These are phyloP conservation scores for Gasterosteus aculeatus DNA, from an alignment of 2,113 vertebrate genomes.

Conservation along the genomic window DNA sequence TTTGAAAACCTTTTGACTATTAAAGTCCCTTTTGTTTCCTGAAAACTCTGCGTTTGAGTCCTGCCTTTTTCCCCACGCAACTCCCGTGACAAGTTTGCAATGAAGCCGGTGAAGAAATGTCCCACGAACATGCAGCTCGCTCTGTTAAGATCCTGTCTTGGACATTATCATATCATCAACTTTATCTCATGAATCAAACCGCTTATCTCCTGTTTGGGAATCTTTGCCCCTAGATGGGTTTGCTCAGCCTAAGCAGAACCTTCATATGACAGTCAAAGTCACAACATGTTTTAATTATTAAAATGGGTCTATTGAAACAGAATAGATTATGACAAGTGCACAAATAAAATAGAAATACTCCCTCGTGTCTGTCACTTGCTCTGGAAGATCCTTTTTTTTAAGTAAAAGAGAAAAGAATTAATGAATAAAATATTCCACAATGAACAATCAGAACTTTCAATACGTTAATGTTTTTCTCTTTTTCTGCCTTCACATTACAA, in stretches of 20 bases:
- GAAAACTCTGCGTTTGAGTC: too few species aligned
- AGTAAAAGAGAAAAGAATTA: constrained; percentile 69
- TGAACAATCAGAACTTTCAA: constrained; percentile 81
- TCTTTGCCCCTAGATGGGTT: background rate
- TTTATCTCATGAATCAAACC: background rate
- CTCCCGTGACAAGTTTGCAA: background rate
- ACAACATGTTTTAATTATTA: constrained; percentile 82
- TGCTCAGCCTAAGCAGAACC: constrained; percentile 1
- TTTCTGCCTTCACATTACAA: constrained; percentile 79
- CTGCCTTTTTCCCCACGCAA: too few species aligned
- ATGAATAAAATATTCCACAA: constrained; percentile 82
- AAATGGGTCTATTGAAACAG: constrained; percentile 85
- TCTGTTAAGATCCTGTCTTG: background rate
- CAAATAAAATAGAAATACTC: constrained; percentile 83
- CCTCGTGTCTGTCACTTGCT: constrained; percentile 74
- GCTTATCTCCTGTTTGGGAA: background rate
- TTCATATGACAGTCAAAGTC: constrained; percentile 16
- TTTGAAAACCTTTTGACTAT: too few species aligned
- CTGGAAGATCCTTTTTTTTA: constrained; percentile 78
- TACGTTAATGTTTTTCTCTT: constrained; percentile 63
- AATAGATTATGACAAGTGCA: constrained; percentile 86
- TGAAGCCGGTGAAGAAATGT: background rate
- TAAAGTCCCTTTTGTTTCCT: too few species aligned
- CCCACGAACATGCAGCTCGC: background rate
- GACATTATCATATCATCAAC: background rate